Percentiles rank a stretch among this genome's conserved stretches.
phyloP scores from a whole-genome alignment of 1,140 invertebrate species.

The Dendrolimus punctatus region DNA sequence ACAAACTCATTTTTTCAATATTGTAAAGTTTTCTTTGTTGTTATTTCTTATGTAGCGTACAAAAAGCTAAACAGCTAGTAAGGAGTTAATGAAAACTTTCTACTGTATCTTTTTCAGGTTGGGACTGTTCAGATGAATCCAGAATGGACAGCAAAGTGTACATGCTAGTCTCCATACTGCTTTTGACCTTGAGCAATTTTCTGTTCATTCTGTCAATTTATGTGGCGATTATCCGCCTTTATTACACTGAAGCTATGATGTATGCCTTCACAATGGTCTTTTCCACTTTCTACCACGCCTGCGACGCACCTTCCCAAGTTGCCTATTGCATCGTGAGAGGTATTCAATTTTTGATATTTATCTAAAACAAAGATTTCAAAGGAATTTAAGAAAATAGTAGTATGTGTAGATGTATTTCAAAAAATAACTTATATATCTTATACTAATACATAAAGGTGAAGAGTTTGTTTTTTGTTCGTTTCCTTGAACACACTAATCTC shows the following conservation, averaged over 20 bases:
- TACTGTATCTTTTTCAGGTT: conserved; percentile 72
- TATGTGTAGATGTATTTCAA: no score
- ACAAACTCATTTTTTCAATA: no score
- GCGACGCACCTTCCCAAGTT: conserved; percentile 80
- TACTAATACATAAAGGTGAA: no score
- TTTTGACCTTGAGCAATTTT: conserved; percentile 90
- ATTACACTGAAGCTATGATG: conserved; percentile 87
- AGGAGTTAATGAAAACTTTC: not conserved
- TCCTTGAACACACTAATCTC: no score
- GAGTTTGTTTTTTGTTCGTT: no score
- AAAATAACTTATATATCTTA: no score
- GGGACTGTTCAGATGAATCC: conserved; percentile 87
- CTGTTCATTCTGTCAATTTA: conserved; percentile 88
- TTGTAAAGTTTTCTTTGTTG: no score
- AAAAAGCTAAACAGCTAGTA: not conserved
- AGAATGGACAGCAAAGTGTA: conserved; percentile 78
- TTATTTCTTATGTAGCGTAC: not conserved
- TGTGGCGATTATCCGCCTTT: conserved; percentile 81
- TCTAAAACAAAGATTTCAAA: no score
- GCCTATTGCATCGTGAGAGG: conserved; percentile 77
- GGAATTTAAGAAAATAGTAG: no score
- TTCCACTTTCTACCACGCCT: conserved; percentile 89
- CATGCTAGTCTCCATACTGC: conserved; percentile 79
- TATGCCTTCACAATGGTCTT: conserved; percentile 91
- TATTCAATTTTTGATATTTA: no score